Conservation (phyloP, 2,113 vertebrate species). For the Leptobrachium ailaonicum region DNA sequence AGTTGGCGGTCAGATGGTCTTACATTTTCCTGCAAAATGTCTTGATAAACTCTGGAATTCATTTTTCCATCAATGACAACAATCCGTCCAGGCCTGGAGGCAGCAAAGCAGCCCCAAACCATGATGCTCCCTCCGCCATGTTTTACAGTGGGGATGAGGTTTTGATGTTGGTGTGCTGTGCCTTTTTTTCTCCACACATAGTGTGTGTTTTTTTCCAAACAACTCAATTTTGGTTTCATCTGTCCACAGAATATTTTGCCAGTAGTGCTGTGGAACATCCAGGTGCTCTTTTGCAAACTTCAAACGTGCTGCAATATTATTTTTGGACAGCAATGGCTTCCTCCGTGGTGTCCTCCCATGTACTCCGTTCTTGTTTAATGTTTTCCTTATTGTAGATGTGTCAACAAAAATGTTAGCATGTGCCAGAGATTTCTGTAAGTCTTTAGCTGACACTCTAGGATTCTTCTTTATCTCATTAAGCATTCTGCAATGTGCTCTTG, state of each 20-base stretch:
- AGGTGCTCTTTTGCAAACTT: conserved; percentile 4
- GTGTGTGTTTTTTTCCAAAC: neutral
- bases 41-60: neutral
- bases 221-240: neutral
- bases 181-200: neutral
- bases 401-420: no score
- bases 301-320: neutral
- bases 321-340: neutral
- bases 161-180: neutral
- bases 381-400: neutral
- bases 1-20: neutral
- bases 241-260: neutral
- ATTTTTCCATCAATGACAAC: neutral
- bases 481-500: no score
- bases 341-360: conserved; percentile 2
- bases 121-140: conserved; percentile 5
- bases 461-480: no score
- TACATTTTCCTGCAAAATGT: neutral
- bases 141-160: conserved; percentile 8
- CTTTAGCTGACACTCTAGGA: no score
- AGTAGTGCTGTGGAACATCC: neutral
- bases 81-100: neutral
- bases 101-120: conserved; percentile 10
- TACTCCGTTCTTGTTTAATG: conserved; percentile 1
- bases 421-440: no score